Conservation (phyloP, 2,113 vertebrate species). For the Callionymus lyra region DNA sequence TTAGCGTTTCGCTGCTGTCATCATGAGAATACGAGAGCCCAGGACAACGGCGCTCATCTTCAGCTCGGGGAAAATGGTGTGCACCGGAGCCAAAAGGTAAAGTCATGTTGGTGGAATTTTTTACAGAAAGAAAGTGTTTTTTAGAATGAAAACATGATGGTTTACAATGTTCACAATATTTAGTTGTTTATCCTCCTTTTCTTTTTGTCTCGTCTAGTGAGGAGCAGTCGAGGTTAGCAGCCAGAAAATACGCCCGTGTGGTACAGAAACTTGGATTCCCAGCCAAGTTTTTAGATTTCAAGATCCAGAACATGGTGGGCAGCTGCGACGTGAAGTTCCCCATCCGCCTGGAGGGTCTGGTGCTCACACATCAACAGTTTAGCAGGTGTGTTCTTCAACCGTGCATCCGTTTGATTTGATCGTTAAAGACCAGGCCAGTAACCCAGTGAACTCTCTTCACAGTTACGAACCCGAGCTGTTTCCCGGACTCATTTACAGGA, state of each 20-base stretch:
- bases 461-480: conserved; percentile 97
- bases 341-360: conserved; percentile 89
- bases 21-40: conserved; percentile 99
- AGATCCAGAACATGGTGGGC: conserved; percentile 99
- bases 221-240: conserved; percentile 91
- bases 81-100: conserved; percentile 97
- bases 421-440: not conserved
- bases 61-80: conserved; percentile 99
- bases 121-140: too few relatives aligned
- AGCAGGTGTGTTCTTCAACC: conserved; percentile 73
- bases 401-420: not conserved
- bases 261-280: conserved; percentile 97
- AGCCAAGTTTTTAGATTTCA: conserved; percentile 97
- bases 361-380: conserved; percentile 96
- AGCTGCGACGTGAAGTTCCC: conserved; percentile 98
- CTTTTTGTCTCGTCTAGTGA: conserved; percentile 69
- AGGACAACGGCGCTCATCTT: conserved; percentile 97
- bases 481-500: conserved; percentile 97
- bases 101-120: too few relatives aligned
- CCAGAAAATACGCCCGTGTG: conserved; percentile 93
- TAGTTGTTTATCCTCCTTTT: not conserved
- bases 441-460: conserved; percentile 8
- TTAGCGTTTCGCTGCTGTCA: conserved; percentile 97
- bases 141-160: too few relatives aligned
- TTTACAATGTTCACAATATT: too few relatives aligned